A percentile compares a stretch with the other conserved stretches of the same genome.
These are phyloP conservation scores for Tiaroga cobitis DNA, from an alignment of 2,797 vertebrate genomes.

Conservation along the genomic window DNA sequence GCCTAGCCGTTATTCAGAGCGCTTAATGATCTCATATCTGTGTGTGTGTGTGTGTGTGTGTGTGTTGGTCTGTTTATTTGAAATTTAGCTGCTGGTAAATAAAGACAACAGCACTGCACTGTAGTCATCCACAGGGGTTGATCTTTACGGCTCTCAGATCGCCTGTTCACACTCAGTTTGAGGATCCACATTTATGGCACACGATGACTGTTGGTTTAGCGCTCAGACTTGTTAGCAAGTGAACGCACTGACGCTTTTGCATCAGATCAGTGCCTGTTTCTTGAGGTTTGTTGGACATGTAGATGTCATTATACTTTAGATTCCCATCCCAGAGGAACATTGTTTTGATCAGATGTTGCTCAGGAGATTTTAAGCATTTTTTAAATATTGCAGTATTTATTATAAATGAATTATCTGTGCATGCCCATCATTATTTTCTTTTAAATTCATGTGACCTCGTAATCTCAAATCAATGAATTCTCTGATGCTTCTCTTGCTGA, in stretches of 20 bases:
- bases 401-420: neutral
- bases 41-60: slow-evolving; percentile 68
- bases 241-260: neutral
- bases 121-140: slow-evolving; percentile 38
- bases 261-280: neutral
- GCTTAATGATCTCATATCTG: slow-evolving; percentile 72
- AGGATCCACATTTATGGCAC: neutral
- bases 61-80: slow-evolving; percentile 19
- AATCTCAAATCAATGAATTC: neutral
- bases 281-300: neutral
- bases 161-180: slow-evolving; percentile 41
- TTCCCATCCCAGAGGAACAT: neutral
- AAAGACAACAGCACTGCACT: slow-evolving; percentile 22
- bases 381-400: neutral
- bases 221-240: neutral
- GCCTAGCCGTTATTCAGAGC: slow-evolving; percentile 69
- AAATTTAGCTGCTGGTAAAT: slow-evolving; percentile 47
- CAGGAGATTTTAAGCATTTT: neutral
- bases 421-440: neutral
- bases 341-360: neutral
- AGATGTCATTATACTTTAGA: neutral
- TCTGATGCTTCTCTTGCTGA: neutral
- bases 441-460: neutral
- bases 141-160: slow-evolving; percentile 39
- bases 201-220: neutral